Percentiles rank a stretch among this genome's conserved stretches.
Evolutionary conservation across 2,888 invertebrate species (phyloP).

Genomic region (Volucella inflata): DNA sequence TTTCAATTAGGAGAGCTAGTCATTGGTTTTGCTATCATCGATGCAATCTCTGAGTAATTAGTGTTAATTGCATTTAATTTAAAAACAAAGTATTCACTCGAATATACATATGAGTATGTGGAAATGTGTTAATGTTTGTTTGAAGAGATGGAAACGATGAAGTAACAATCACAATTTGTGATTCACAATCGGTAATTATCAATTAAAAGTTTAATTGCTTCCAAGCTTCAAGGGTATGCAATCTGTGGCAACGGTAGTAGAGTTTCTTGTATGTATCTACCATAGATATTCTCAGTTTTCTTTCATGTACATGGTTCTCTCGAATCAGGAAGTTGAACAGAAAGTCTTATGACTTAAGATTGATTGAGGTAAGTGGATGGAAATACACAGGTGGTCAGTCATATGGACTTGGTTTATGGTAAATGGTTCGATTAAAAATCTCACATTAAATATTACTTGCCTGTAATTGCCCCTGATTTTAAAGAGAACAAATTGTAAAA

Average conservation of each 20-base stretch:
- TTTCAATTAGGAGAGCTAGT: constrained; percentile 67
- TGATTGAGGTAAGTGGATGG: no score
- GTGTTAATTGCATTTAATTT: constrained; percentile 72
- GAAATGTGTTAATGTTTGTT: constrained; percentile 20
- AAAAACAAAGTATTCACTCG: constrained; percentile 39
- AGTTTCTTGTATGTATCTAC: no score
- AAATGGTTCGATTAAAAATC: no score
- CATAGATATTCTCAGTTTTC: no score
- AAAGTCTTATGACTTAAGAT: no score
- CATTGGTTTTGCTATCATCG: constrained; percentile 59
- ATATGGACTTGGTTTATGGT: no score
- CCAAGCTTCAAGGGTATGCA: constrained; percentile 23
- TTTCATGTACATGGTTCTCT: no score
- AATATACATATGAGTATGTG: constrained; percentile 21
- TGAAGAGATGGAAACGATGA: constrained; percentile 27
- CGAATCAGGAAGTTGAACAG: no score
- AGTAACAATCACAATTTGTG: constrained; percentile 48
- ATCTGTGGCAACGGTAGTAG: not conserved
- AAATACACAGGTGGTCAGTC: no score
- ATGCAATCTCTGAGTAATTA: constrained; percentile 66
- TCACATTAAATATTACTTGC: no score
- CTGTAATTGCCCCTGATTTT: no score
- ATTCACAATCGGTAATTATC: constrained; percentile 58
- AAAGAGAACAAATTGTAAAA: no score
- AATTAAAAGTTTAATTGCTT: constrained; percentile 65